Base-by-base conservation (phyloP, 2,797 vertebrate genomes). In the Brotogeris chrysoptera region DNA sequence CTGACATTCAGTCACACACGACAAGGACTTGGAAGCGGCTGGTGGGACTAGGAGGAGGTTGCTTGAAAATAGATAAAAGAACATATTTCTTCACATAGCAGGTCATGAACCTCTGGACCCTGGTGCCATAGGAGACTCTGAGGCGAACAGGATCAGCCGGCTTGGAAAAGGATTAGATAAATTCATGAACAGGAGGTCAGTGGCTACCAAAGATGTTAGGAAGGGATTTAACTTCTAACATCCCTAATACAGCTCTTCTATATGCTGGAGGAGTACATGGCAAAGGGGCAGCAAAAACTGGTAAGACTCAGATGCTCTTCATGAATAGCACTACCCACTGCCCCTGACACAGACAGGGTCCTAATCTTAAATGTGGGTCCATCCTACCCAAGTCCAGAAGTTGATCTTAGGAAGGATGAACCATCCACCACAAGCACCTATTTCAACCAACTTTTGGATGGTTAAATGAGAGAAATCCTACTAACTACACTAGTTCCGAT, bases 1-100 rank as follows among this genome's bases (percentile, higher is more conserved):
- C 38, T 57, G 55, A 5, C 41, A 23, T 18, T 74, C 43, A 10
- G 55, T 21, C 28, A 16, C 36, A 28, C 41, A 18, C 10, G 14
- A 28, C 0, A 1, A 28, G 39, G 43, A 13, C 32, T 21, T 3
- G 0, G 61, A 49, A 53, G 52, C 39, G 43, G 61, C 4, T 16
- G 3, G 13, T 23, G 49, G 71, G 50, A n/a, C 49, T 14, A 18
- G 24, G 12, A 76, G 55, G 7, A 55, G 10, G 12, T 17, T 34
- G 34, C 21, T 17, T 71, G 76, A 59, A 81, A 76, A 71, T 15
- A 60, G 44, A 36, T n/a, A 46, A 71, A 81, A 64, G 44, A 46
- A 36, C 16, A 21, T 43, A 57, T n/a, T 74, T 69, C 23, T 86
- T 60, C 69, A 44, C 2, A 1, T 0, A 1, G 55, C 28, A 41